A percentile compares a stretch with the other conserved stretches of the same genome.
Conservation (phyloP, 2,888 invertebrate species). For the Tetranychus piercei region DNA sequence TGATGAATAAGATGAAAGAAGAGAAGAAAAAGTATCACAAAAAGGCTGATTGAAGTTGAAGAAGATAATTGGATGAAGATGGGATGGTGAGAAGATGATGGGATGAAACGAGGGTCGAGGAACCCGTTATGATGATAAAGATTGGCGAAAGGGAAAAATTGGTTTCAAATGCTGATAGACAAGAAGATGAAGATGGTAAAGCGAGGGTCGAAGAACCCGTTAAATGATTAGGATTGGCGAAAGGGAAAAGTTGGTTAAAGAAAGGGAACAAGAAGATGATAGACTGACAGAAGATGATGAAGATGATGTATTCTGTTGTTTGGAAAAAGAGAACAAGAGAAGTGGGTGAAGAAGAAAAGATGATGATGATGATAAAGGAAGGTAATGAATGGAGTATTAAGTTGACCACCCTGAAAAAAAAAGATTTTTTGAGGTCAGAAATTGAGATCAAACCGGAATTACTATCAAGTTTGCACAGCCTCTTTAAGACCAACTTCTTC, state of each 20-base stretch:
- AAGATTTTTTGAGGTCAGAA: background rate
- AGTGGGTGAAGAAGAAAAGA: conserved; percentile 7
- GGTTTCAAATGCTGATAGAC: background rate
- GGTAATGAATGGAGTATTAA: conserved; percentile 1
- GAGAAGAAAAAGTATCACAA: background rate
- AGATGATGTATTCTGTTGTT: background rate
- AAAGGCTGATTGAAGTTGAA: background rate
- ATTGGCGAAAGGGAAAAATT: background rate
- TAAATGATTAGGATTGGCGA: background rate
- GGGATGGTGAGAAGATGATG: background rate
- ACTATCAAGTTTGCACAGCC: background rate
- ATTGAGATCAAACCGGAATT: conserved; percentile 1
- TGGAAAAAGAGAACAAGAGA: background rate
- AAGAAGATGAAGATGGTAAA: background rate
- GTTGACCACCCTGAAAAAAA: background rate
- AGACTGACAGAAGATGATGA: background rate
- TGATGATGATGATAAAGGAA: background rate
- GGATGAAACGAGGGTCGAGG: background rate
- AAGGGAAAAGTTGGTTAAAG: background rate
- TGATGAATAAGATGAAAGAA: background rate
- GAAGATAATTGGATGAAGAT: background rate
- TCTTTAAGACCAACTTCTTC: background rate
- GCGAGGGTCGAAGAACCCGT: background rate
- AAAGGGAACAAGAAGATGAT: background rate
- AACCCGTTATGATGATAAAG: conserved; percentile 8